Conservation (phyloP, 2,113 vertebrate species). For the Oncorhynchus masou region DNA sequence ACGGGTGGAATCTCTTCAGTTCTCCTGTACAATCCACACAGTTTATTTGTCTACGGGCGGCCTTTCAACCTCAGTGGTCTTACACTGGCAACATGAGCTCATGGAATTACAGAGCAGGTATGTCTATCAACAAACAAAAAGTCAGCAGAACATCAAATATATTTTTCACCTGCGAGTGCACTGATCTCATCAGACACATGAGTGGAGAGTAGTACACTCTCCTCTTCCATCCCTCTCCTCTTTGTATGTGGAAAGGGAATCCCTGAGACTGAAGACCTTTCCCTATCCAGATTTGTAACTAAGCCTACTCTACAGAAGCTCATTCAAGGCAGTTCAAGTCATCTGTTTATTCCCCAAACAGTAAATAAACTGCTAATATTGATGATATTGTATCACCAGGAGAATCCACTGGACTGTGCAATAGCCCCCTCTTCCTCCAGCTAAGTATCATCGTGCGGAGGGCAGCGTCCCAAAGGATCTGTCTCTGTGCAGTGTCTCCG, state of each 20-base stretch:
- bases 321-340: not conserved
- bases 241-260: no score
- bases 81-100: not conserved
- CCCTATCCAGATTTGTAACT: no score
- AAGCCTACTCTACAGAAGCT: no score
- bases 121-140: not conserved
- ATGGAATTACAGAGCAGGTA: not conserved
- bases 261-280: no score
- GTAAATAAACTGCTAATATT: no score
- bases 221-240: no score
- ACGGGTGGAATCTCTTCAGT: no score
- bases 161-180: not conserved
- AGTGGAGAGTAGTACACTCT: no score
- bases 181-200: no score
- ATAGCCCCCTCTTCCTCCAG: not conserved
- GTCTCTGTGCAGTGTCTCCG: not conserved
- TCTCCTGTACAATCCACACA: no score
- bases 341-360: not conserved
- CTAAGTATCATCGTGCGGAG: not conserved
- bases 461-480: not conserved
- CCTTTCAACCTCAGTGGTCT: not conserved
- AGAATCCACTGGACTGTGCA: not conserved
- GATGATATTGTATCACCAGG: no score
- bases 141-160: not conserved
- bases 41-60: not conserved